These are phyloP conservation scores for Bovichtus variegatus DNA, from an alignment of 2,797 vertebrate species.

Conservation along the genomic window DNA sequence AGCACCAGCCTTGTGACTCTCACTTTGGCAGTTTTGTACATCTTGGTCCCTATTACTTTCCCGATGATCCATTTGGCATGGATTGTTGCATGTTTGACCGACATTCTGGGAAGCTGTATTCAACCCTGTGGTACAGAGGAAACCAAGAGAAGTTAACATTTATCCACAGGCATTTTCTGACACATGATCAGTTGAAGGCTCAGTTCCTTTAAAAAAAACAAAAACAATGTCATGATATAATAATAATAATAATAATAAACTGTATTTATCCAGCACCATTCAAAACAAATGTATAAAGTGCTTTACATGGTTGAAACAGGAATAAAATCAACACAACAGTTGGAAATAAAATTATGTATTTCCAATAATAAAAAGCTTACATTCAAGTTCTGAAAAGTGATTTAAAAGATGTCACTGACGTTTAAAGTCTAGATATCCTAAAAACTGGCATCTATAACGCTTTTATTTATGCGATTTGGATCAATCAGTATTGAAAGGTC, in stretches of 20 bases:
- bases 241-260: background rate
- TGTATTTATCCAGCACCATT: too few relatives aligned
- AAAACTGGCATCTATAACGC: background rate
- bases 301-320: too few relatives aligned
- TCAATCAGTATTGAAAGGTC: too few relatives aligned
- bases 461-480: background rate
- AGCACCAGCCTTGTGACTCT: slow-evolving; percentile 94
- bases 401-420: too few relatives aligned
- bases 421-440: too few relatives aligned
- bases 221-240: background rate
- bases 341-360: too few relatives aligned
- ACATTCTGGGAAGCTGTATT: slow-evolving; percentile 74
- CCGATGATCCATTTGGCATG: slow-evolving; percentile 97
- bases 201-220: background rate
- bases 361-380: too few relatives aligned
- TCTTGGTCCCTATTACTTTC: slow-evolving; percentile 96
- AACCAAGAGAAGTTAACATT: background rate
- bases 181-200: background rate
- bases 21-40: slow-evolving; percentile 96
- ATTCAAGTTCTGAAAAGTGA: too few relatives aligned
- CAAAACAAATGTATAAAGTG: too few relatives aligned
- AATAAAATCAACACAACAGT: too few relatives aligned
- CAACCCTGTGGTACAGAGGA: slow-evolving; percentile 7
- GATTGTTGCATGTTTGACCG: slow-evolving; percentile 82
- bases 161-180: background rate